Evolutionary conservation across 2,888 invertebrate species (phyloP).

Genomic region (Tenthredo notha): DNA sequence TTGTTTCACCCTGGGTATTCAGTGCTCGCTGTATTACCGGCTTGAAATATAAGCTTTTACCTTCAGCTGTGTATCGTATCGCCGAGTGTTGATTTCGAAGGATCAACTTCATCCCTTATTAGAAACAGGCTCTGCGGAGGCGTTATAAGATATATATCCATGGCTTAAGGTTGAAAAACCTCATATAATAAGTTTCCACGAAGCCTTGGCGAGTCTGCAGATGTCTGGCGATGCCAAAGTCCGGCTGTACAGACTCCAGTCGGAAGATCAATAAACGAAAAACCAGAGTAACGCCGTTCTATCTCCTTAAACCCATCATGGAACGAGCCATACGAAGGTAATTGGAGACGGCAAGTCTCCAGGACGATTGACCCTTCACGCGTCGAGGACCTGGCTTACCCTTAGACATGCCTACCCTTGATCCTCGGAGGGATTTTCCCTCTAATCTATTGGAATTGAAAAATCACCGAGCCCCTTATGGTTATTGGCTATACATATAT

Average conservation of each 20-base stretch:
- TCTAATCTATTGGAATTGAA: conserved; percentile 3
- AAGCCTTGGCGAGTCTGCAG: conserved; percentile 25
- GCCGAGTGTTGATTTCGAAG: neutral
- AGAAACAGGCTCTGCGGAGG: neutral
- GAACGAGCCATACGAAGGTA: conserved; percentile 20
- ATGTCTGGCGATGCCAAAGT: neutral
- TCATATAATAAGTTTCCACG: conserved; percentile 13
- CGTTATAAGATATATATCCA: neutral
- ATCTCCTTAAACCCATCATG: conserved; percentile 17
- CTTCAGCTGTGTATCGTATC: neutral
- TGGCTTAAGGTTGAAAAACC: neutral
- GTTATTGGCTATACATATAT: neutral
- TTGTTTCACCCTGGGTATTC: neutral
- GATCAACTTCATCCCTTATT: neutral
- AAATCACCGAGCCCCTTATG: neutral
- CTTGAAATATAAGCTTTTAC: neutral
- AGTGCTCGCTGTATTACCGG: conserved; percentile 35
- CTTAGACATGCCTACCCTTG: neutral
- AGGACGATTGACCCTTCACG: conserved; percentile 27
- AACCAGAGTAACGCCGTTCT: neutral
- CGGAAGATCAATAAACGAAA: conserved; percentile 37
- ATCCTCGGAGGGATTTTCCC: neutral
- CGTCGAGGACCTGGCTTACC: neutral
- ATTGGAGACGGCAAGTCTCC: conserved; percentile 2
- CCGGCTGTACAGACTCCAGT: neutral